phyloP scores from a whole-genome alignment of 2,797 vertebrate genomes.

The Schizopygopsis malacanthus region DNA sequence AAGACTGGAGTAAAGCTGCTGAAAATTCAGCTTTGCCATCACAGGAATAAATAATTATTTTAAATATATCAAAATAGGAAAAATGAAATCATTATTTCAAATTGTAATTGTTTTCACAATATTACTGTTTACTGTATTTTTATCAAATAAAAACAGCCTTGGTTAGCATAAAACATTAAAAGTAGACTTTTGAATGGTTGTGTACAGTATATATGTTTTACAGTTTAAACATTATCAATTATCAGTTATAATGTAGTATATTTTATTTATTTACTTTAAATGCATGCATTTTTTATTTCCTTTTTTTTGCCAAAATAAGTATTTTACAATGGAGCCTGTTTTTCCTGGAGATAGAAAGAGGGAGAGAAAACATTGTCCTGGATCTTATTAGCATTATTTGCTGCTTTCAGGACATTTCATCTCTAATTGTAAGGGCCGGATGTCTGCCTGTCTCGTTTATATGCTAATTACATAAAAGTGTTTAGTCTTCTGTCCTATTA shows the following conservation, averaged over 20 bases:
- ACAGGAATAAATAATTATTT: no score
- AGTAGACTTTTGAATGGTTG: background rate
- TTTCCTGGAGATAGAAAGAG: slow-evolving; percentile 41
- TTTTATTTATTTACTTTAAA: background rate
- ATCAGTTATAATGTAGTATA: background rate
- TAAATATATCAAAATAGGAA: no score
- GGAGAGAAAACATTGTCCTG: slow-evolving; percentile 51
- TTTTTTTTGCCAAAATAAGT: background rate
- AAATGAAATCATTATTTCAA: no score
- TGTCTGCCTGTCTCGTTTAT: slow-evolving; percentile 67
- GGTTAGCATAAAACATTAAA: background rate
- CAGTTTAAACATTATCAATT: background rate
- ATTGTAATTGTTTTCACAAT: no score
- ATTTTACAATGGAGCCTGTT: background rate
- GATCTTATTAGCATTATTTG: slow-evolving; percentile 57
- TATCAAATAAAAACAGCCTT: background rate
- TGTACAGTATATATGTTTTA: background rate
- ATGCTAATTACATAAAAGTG: slow-evolving; percentile 70
- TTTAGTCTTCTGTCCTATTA: slow-evolving; percentile 69
- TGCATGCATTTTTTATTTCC: background rate
- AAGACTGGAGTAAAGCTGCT: background rate
- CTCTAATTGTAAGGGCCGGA: slow-evolving; percentile 62
- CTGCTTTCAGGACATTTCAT: slow-evolving; percentile 62
- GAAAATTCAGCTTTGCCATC: no score
- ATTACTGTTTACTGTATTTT: no score